Evolutionary conservation across 2,797 vertebrate species (phyloP), one percentile per base, ranked within the genome.

Genomic region (Ambastaia sidthimunki): DNA sequence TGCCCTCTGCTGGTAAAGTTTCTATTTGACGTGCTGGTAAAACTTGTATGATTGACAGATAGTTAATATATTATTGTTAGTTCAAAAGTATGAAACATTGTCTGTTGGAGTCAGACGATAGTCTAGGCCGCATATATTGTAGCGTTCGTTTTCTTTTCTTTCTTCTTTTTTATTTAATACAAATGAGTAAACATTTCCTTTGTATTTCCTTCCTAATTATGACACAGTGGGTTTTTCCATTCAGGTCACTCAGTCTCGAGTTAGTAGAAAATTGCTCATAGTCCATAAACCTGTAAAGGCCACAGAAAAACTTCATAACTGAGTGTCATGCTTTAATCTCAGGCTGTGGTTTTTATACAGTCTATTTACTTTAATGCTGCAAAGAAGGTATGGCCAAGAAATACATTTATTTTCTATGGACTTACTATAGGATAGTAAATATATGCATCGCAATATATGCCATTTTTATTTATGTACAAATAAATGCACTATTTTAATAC

Each of bases 1-100:
- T 13, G 41, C 66, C 75, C 44, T 28, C 75, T 78, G 18, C 66
- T 70, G 75, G 75, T 59, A 10, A 44, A 44, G 41, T 44, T 10
- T 44, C 41, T 41, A 9, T 41, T 41, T 41, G 9, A 37, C 4
- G 31, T 6, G 31, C 31, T 37, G 4, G 34, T 6, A 37, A 1
- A 41, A 9, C 10, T 7, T 7, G 34, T 6, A 44, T 11, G 10
- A 44, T 44, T 37, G 34, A 7, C 34, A 44, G 41, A 10, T 9
- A 9, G 9, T 41, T 11, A 44, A 44, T 44, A 11, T 44, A 11
- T 44, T 11, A 44, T 44, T 44, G 41, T 2, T 2, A 1, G 1
- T 44, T 11, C 2, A 37, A 37, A 37, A 37, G 37, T 37, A 37
- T 41, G 2, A 41, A 41, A 41, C 9, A 41, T 41, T 41, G 37